Evolutionary conservation across 2,888 invertebrate genomes (phyloP).

Genomic region (Andrena dorsata): DNA sequence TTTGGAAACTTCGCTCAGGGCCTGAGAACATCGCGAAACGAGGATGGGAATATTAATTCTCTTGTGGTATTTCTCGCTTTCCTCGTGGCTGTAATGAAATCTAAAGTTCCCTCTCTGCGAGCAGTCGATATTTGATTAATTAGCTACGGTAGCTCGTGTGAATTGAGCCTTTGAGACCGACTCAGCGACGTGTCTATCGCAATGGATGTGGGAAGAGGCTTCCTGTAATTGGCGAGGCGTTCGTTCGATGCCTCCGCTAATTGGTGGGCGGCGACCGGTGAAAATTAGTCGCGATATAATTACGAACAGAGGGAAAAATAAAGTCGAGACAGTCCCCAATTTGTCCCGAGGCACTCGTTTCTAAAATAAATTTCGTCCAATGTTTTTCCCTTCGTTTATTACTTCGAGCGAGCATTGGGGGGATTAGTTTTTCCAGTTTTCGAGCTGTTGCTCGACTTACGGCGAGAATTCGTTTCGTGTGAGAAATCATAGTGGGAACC

Average conservation of each 20-base stretch:
- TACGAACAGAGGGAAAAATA: slow-evolving; percentile 40
- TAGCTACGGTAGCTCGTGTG: slow-evolving; percentile 50
- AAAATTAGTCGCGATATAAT: slow-evolving; percentile 62
- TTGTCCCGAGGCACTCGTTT: slow-evolving; percentile 6
- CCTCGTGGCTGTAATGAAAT: slow-evolving; percentile 16
- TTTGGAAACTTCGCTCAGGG: not conserved
- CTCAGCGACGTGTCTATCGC: slow-evolving; percentile 39
- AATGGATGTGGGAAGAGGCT: slow-evolving; percentile 65
- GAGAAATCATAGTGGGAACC: slow-evolving; percentile 41
- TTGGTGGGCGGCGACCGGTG: slow-evolving; percentile 62
- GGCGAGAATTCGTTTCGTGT: slow-evolving; percentile 11
- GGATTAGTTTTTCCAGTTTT: not conserved
- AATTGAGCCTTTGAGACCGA: slow-evolving; percentile 54
- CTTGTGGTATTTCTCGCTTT: slow-evolving; percentile 7
- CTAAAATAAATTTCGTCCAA: not conserved
- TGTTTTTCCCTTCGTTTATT: not conserved
- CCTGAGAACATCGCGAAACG: slow-evolving; percentile 11
- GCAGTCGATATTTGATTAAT: slow-evolving; percentile 56
- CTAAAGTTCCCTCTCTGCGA: slow-evolving; percentile 2
- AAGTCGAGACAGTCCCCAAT: slow-evolving; percentile 50
- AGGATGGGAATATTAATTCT: slow-evolving; percentile 24
- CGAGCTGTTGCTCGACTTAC: not conserved
- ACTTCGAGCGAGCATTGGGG: not conserved
- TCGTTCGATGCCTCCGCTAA: slow-evolving; percentile 66
- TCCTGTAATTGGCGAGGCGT: slow-evolving; percentile 63